Evolutionary conservation across 64 coral and sea anemone genomes (phyloP).

Genomic region (Dendrophyllia cribrosa): DNA sequence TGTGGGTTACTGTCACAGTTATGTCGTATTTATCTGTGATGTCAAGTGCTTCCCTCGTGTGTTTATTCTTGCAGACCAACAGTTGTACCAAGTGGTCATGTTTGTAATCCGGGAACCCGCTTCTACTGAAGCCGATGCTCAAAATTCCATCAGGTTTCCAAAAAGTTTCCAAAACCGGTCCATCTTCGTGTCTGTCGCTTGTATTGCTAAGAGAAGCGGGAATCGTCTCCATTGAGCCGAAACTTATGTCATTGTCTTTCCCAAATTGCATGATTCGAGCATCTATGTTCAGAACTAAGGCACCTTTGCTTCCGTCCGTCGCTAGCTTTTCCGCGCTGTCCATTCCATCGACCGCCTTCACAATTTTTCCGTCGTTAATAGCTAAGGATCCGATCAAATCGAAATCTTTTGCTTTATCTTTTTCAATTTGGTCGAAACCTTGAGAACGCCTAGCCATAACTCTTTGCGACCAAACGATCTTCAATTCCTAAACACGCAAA

Average conservation of each 20-base stretch:
- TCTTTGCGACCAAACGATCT: too few species aligned
- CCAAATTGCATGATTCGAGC: not conserved
- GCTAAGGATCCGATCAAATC: not conserved
- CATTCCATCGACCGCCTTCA: not conserved
- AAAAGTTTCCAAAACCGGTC: not conserved
- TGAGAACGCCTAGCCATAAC: not conserved
- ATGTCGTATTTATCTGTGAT: not conserved
- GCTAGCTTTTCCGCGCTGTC: not conserved
- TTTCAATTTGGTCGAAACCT: not conserved
- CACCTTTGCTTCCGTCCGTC: not conserved
- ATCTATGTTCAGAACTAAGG: not conserved
- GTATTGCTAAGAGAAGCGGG: too few species aligned
- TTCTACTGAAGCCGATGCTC: not conserved
- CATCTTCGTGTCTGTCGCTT: not conserved
- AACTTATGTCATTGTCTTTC: not conserved
- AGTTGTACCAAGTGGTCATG: slow-evolving; percentile 1
- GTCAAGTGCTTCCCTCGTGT: not conserved
- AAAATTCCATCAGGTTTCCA: not conserved
- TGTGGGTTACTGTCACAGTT: not conserved
- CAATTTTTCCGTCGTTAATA: not conserved
- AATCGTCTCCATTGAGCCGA: not conserved
- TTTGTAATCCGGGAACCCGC: not conserved
- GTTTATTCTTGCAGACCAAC: slow-evolving; percentile 13
- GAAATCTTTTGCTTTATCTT: not conserved
- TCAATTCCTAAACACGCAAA: too few species aligned